Percentiles rank a stretch among this genome's conserved stretches.
Evolutionary conservation across 2,888 invertebrate genomes (phyloP).

Genomic region (Anoncus sp.): DNA sequence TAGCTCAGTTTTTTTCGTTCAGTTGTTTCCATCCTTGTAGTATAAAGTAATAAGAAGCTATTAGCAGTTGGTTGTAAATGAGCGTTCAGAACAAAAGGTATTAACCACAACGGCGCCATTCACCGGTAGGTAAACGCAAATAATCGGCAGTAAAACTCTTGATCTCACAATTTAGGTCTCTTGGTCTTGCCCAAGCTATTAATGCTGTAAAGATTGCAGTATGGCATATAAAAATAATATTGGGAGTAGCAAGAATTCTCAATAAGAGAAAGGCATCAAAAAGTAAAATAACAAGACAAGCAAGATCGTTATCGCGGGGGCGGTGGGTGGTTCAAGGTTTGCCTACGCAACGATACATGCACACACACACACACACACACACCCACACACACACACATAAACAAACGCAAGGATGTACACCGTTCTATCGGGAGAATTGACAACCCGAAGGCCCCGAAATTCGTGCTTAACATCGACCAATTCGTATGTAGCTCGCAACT

Average conservation of each 20-base stretch:
- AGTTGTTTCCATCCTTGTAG: no score
- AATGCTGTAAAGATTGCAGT: no score
- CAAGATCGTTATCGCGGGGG: slow-evolving; percentile 21
- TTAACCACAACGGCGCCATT: no score
- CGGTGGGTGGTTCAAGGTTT: background rate
- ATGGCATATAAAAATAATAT: background rate
- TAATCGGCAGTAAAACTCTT: no score
- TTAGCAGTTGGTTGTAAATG: no score
- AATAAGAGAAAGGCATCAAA: background rate
- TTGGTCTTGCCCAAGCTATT: no score
- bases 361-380: slow-evolving; percentile 1
- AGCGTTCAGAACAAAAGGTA: no score
- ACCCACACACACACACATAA: slow-evolving; percentile 11
- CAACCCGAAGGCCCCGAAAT: background rate
- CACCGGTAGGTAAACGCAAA: no score
- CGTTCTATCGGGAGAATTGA: background rate
- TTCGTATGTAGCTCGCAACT: slow-evolving; percentile 6
- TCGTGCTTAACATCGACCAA: slow-evolving; percentile 26
- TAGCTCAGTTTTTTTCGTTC: no score
- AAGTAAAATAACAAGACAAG: background rate
- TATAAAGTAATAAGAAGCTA: no score
- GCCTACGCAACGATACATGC: background rate
- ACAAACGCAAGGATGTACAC: slow-evolving; percentile 19
- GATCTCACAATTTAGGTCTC: no score
- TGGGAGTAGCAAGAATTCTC: background rate